These are phyloP conservation scores for Cepaea hortensis DNA, from an alignment of 2,888 invertebrate species.

Conservation along the genomic window DNA sequence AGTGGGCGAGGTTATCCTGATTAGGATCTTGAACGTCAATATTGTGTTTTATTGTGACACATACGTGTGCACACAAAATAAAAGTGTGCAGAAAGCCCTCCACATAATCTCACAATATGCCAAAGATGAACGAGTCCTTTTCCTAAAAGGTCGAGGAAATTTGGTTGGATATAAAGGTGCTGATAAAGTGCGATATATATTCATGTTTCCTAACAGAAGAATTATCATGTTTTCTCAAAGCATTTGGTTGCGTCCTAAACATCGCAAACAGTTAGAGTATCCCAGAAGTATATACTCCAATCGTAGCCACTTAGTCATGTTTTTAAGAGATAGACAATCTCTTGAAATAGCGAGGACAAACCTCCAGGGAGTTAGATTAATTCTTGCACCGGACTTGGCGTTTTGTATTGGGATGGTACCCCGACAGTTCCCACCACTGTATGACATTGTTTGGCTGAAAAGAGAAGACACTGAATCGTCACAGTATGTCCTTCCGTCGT, in stretches of 20 bases:
- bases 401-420: conserved; percentile 16
- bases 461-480: conserved; percentile 50
- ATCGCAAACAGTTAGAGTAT: neutral
- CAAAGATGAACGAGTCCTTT: conserved; percentile 47
- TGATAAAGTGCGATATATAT: conserved; percentile 36
- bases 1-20: conserved; percentile 50
- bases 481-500: conserved; percentile 20
- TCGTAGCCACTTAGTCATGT: conserved; percentile 38
- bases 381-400: conserved; percentile 14
- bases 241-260: conserved; percentile 9
- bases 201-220: conserved; percentile 30
- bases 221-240: conserved; percentile 52
- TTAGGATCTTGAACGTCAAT: conserved; percentile 43
- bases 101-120: conserved; percentile 20
- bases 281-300: conserved; percentile 25
- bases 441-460: conserved; percentile 56
- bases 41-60: conserved; percentile 47
- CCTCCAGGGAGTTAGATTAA: conserved; percentile 42
- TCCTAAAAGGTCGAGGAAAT: conserved; percentile 57
- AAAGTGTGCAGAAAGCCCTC: conserved; percentile 24
- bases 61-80: conserved; percentile 12
- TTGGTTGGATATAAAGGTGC: conserved; percentile 44
- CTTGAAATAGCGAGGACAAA: conserved; percentile 13
- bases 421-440: conserved; percentile 50
- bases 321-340: conserved; percentile 50